Evolutionary conservation across 2,888 invertebrate species (phyloP).

Genomic region (Ramazzottius varieornatus): DNA sequence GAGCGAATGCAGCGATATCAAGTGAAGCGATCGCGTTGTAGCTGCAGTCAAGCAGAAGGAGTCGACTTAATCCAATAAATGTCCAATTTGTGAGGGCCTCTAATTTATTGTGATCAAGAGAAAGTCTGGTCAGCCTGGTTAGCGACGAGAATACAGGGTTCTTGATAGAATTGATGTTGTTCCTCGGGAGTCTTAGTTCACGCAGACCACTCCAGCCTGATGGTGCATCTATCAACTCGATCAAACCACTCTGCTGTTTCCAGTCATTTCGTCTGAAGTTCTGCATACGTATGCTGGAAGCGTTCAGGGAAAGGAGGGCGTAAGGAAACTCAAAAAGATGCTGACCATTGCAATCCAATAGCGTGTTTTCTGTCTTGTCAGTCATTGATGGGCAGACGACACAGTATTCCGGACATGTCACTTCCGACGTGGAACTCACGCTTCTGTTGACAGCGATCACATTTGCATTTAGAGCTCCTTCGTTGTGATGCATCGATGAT

Average conservation of each 20-base stretch:
- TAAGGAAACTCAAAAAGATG: neutral
- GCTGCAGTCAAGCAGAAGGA: neutral
- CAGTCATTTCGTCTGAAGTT: neutral
- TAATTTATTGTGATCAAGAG: neutral
- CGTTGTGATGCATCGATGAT: too few species aligned
- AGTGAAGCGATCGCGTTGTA: neutral
- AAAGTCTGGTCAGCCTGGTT: neutral
- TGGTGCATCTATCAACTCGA: neutral
- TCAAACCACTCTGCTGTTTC: neutral
- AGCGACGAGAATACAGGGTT: neutral
- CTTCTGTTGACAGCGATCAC: neutral
- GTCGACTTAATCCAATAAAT: neutral
- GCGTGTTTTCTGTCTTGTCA: neutral
- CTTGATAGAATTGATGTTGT: neutral
- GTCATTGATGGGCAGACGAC: neutral
- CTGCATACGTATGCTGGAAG: neutral
- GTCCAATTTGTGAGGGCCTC: neutral
- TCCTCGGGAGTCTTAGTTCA: neutral
- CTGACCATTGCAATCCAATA: neutral
- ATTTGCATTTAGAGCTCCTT: neutral
- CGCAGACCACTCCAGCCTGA: neutral
- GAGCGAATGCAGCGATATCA: neutral
- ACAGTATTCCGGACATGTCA: conserved; percentile 2
- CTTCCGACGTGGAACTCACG: neutral
- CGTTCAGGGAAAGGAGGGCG: neutral